Conservation (phyloP, 2,888 invertebrate species). For the Lycophotia porphyrea region DNA sequence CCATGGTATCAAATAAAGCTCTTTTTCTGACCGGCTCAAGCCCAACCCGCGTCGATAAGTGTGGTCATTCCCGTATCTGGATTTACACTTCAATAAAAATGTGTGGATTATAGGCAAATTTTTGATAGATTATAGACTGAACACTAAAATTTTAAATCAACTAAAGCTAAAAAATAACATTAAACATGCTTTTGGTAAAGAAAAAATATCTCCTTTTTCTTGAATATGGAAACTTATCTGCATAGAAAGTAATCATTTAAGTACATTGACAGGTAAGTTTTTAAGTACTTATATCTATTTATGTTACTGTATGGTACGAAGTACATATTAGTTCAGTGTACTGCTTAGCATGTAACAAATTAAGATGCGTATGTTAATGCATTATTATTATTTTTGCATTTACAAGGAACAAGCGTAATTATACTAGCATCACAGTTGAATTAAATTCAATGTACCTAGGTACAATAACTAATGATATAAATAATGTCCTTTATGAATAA, state of each 20-base stretch:
- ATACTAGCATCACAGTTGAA: conserved; percentile 54
- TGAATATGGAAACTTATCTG: neutral
- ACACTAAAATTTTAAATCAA: neutral
- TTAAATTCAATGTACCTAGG: conserved; percentile 20
- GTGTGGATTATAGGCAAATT: neutral
- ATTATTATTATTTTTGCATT: conserved; percentile 3
- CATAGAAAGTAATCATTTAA: neutral
- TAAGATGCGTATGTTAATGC: conserved; percentile 3
- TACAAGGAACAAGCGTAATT: conserved; percentile 12
- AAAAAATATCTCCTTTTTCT: neutral
- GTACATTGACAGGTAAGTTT: neutral
- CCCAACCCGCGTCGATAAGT: neutral
- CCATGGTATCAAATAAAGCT: neutral
- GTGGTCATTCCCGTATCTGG: neutral
- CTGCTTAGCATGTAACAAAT: neutral
- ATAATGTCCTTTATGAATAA: conserved; percentile 14
- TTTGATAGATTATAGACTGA: no score
- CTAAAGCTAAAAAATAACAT: conserved; percentile 3
- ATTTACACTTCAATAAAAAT: neutral
- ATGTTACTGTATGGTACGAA: neutral
- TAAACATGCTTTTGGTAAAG: neutral
- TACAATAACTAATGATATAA: conserved; percentile 3
- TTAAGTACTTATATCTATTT: conserved; percentile 26
- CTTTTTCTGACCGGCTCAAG: neutral
- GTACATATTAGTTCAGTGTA: neutral